Conservation (phyloP, 2,797 vertebrate species). For the Pangasius larnaudii region DNA sequence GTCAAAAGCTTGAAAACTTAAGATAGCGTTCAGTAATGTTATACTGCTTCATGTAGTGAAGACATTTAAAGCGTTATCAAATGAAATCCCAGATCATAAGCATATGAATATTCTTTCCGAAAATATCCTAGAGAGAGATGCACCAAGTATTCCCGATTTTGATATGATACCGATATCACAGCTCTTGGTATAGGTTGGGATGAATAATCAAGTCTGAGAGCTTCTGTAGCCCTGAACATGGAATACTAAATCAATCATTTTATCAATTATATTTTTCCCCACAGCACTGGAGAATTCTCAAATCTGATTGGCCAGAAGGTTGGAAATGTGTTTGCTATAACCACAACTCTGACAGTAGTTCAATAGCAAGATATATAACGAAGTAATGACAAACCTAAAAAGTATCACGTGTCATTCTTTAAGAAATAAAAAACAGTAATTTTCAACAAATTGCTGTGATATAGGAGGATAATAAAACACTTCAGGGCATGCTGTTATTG, state of each 20-base stretch:
- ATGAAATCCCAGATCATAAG: slow-evolving; percentile 29
- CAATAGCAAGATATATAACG: neutral
- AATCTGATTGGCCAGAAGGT: neutral
- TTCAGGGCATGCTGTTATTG: neutral
- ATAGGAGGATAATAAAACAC: neutral
- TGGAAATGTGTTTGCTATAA: neutral
- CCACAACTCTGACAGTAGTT: neutral
- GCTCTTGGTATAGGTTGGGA: neutral
- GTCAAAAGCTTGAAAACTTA: slow-evolving; percentile 8
- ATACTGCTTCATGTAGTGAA: slow-evolving; percentile 1
- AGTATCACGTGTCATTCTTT: no score
- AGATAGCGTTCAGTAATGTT: slow-evolving; percentile 43
- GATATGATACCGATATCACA: neutral
- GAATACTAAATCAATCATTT: neutral
- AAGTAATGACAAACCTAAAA: no score
- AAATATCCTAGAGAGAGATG: neutral
- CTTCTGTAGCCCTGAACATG: neutral
- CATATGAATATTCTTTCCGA: neutral
- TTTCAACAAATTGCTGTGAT: neutral
- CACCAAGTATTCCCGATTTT: neutral
- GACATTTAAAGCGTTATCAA: slow-evolving; percentile 14
- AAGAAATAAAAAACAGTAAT: neutral
- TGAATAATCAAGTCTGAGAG: neutral
- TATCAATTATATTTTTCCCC: neutral
- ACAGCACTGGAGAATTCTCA: neutral